These are phyloP conservation scores for Lagodon rhomboides DNA, from an alignment of 2,797 vertebrate species.

Conservation along the genomic window DNA sequence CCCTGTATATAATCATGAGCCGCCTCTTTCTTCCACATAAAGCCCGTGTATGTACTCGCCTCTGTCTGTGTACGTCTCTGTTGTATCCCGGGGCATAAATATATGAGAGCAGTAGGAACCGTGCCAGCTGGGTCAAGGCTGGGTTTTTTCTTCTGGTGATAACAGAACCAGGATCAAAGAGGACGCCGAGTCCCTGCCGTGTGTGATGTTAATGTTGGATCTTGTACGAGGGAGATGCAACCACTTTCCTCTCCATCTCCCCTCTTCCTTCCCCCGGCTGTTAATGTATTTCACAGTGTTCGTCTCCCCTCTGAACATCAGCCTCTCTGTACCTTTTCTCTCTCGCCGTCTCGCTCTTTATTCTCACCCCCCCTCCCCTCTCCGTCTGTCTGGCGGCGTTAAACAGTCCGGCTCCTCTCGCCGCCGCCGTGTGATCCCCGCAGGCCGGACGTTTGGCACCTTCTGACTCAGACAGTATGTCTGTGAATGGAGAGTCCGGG, in stretches of 20 bases:
- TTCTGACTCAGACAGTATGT: constrained; percentile 70
- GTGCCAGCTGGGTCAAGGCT: constrained; percentile 36
- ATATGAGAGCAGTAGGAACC: constrained; percentile 24
- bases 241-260: constrained; percentile 17
- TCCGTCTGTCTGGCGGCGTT: constrained; percentile 22
- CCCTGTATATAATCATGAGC: too few relatives aligned
- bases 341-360: not conserved
- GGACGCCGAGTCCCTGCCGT: constrained; percentile 37
- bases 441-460: constrained; percentile 63
- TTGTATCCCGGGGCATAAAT: constrained; percentile 35
- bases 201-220: constrained; percentile 45
- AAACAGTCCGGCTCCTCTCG: constrained; percentile 36
- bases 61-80: constrained; percentile 5
- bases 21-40: constrained; percentile 2
- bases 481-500: constrained; percentile 31
- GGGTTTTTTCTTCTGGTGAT: constrained; percentile 32
- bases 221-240: constrained; percentile 18
- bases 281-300: constrained; percentile 8
- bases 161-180: constrained; percentile 60
- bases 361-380: not conserved
- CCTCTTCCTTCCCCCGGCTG: constrained; percentile 5
- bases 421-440: constrained; percentile 35
- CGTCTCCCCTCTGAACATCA: not conserved
- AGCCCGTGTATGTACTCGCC: not conserved
- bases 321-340: not conserved